These are phyloP conservation scores for Mus pahari DNA, from an alignment of 2,113 vertebrate species.

Conservation along the genomic window DNA sequence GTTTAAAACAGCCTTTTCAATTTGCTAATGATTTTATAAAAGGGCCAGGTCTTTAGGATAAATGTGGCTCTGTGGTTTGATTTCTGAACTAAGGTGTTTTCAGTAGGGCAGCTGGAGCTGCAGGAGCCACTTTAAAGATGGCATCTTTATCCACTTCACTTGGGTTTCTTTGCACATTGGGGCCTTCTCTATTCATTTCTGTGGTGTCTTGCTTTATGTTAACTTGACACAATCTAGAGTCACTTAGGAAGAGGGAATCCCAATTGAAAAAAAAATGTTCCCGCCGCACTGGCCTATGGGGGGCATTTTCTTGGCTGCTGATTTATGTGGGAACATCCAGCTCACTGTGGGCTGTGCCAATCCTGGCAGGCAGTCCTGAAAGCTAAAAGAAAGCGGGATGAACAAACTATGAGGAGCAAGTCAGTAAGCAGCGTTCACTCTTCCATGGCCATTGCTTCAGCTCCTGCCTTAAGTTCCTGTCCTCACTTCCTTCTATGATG, in stretches of 20 bases:
- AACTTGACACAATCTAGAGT: not conserved
- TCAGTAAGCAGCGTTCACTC: not conserved
- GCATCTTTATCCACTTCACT: not conserved
- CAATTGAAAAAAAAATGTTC: not conserved
- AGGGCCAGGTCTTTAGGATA: not conserved
- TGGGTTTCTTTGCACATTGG: not conserved
- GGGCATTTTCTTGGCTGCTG: not conserved
- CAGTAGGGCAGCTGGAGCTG: not conserved
- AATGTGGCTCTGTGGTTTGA: not conserved
- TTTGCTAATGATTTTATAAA: constrained; percentile 31
- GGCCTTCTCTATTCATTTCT: not conserved
- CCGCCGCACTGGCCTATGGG: not conserved
- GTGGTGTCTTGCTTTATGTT: not conserved
- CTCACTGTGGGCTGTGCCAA: not conserved
- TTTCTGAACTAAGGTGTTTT: not conserved
- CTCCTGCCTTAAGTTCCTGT: not conserved
- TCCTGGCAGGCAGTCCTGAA: not conserved
- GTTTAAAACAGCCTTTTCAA: not conserved
- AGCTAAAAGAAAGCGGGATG: not conserved
- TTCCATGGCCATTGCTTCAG: not conserved
- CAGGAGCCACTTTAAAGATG: not conserved
- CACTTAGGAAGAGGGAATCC: not conserved
- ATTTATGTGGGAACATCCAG: not conserved
- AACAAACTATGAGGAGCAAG: not conserved
- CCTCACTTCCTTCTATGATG: not conserved